These are phyloP conservation scores for Pampusana beccarii DNA, from an alignment of 2,113 vertebrate species.

Conservation along the genomic window DNA sequence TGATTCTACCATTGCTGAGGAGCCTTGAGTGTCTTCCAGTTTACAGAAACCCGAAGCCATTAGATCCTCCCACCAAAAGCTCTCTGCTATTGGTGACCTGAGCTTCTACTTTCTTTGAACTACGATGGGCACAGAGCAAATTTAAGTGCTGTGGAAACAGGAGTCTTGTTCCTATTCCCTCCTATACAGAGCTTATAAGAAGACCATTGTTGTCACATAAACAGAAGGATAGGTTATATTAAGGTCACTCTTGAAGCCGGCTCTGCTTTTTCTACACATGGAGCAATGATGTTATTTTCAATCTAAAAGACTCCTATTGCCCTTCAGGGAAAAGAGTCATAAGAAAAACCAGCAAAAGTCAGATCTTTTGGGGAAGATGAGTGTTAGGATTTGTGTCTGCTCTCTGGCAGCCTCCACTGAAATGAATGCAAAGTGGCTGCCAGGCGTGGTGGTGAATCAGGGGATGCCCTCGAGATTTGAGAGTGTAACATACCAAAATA, in stretches of 20 bases:
- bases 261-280: not conserved
- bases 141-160: not conserved
- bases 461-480: not conserved
- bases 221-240: not conserved
- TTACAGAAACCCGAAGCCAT: not conserved
- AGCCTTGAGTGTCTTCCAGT: not conserved
- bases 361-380: not conserved
- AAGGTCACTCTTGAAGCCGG: not conserved
- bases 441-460: not conserved
- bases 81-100: fast-evolving
- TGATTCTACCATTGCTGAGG: not conserved
- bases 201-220: not conserved
- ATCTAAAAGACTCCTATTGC: not conserved
- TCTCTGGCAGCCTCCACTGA: not conserved
- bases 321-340: not conserved
- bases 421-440: not conserved
- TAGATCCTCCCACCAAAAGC: no score
- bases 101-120: not conserved
- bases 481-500: not conserved
- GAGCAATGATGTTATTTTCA: not conserved
- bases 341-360: not conserved
- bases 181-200: not conserved
- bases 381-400: not conserved
- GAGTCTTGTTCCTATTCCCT: not conserved
- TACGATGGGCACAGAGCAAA: not conserved